Base-by-base conservation (phyloP, 1,140 invertebrate genomes). In the Anastatus disparis region DNA sequence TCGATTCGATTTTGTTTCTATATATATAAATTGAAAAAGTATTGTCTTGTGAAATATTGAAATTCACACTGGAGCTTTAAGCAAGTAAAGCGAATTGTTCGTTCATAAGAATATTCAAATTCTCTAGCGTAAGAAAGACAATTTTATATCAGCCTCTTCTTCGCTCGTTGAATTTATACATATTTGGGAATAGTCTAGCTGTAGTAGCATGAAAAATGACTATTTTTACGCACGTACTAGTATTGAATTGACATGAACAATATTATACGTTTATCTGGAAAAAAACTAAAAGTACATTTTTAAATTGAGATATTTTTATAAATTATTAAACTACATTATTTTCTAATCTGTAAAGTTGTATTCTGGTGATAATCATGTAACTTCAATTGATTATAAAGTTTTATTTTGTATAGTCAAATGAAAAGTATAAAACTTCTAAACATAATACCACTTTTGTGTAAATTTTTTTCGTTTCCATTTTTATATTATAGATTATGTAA, bases 31-130 rank as follows among this genome's bases (percentile, higher is more conserved):
- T 27, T 17, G 52, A n/a, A 12, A 56, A 56, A 66, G 52, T 66
- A 66, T 66, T 66, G 38, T 56, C 50, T 65, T 3, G 22, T 29
- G 63, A 55, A 55, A 55, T 65, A 65, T 65, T 65, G 50, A 65
- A 65, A 65, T 65, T 65, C 63, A 44, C 63, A 27, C 24, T n/a
- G 38, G 0, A 7, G 15, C 7, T 64, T 29, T 46, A 50, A 10
- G 12, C 22, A 13, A 48, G 22, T 1, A 24, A 52, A 35, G 26
- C 22, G 48, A 64, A 26, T 52, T 29, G 46, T 15, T 50, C 46
- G 44, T 50, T 38, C 42, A 29, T 26, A 13, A n/a, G 15, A 38
- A 55, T 55, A 65, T 55, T 53, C 38, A 65, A 65, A 65, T 55
- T 55, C 50, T 44, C 2, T 1, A 13, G 35, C n/a, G n/a, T n/a